Evolutionary conservation across 2,888 invertebrate species (phyloP).

Genomic region (Hymenopus coronatus): DNA sequence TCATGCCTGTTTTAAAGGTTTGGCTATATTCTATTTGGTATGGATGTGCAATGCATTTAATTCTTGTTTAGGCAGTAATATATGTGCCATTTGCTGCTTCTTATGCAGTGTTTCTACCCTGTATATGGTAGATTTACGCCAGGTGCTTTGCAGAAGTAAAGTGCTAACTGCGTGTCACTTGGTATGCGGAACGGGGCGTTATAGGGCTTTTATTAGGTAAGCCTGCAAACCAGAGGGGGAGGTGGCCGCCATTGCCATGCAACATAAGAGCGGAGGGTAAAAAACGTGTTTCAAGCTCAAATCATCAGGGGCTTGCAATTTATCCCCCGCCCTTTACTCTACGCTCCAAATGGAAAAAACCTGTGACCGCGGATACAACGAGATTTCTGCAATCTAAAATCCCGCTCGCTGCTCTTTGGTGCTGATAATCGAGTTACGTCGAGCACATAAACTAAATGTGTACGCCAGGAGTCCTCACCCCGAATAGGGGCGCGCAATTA

Average conservation of each 20-base stretch:
- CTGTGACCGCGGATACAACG: background rate
- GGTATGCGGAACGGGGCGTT: background rate
- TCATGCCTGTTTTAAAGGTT: no score
- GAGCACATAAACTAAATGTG: background rate
- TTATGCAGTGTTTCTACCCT: no score
- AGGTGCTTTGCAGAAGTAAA: background rate
- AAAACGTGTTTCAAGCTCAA: background rate
- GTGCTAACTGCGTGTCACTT: background rate
- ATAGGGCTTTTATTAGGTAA: background rate
- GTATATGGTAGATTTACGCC: background rate
- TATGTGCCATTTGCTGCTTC: background rate
- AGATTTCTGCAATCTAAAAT: background rate
- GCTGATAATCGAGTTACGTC: slow-evolving; percentile 2
- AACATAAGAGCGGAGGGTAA: background rate
- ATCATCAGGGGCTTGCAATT: slow-evolving; percentile 8
- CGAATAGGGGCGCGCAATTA: background rate
- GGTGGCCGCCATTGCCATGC: background rate
- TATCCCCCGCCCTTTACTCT: background rate
- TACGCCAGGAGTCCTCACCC: background rate
- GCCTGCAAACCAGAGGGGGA: background rate
- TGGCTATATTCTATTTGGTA: no score
- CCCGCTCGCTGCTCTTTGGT: background rate
- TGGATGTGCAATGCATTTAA: no score
- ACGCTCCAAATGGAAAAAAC: background rate
- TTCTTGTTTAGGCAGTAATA: no score